Conservation (phyloP, 1,140 invertebrate species). For the Dreissena rostriformis region DNA sequence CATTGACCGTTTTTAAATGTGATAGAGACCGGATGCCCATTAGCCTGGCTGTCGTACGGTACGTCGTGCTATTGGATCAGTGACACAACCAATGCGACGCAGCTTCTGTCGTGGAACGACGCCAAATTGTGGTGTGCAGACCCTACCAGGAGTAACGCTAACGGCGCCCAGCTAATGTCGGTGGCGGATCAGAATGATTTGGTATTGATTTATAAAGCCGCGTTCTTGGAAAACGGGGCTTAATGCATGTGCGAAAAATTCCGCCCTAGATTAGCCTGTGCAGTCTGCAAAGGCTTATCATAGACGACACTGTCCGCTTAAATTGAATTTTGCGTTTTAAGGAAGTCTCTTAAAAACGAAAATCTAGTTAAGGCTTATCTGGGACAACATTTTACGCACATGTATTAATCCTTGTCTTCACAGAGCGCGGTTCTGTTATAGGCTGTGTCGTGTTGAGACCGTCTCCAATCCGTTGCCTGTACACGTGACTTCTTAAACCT, state of each 20-base stretch:
- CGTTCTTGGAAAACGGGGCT: neutral
- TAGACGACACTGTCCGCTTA: no score
- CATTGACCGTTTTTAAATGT: neutral
- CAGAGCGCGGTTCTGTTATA: no score
- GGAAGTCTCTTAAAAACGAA: no score
- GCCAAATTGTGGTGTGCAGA: constrained; percentile 26
- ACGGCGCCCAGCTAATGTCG: neutral
- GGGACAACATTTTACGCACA: no score
- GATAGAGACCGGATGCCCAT: constrained; percentile 12
- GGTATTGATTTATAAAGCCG: constrained; percentile 8
- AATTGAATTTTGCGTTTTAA: no score
- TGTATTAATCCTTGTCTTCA: no score
- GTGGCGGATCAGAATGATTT: constrained; percentile 26
- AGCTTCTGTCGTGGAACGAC: constrained; percentile 18
- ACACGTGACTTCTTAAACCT: no score
- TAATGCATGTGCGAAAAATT: neutral
- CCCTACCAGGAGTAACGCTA: neutral
- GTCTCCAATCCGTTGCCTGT: no score
- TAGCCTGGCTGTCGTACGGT: constrained; percentile 11
- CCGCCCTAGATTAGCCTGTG: no score
- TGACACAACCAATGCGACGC: constrained; percentile 17
- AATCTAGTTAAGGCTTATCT: no score
- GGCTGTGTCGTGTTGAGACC: no score
- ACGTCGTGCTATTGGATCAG: constrained; percentile 29
- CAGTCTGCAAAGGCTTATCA: no score